Evolutionary conservation across 2,113 vertebrate species (phyloP), one percentile per base, ranked within the genome.

Genomic region (Galeopterus variegatus): DNA sequence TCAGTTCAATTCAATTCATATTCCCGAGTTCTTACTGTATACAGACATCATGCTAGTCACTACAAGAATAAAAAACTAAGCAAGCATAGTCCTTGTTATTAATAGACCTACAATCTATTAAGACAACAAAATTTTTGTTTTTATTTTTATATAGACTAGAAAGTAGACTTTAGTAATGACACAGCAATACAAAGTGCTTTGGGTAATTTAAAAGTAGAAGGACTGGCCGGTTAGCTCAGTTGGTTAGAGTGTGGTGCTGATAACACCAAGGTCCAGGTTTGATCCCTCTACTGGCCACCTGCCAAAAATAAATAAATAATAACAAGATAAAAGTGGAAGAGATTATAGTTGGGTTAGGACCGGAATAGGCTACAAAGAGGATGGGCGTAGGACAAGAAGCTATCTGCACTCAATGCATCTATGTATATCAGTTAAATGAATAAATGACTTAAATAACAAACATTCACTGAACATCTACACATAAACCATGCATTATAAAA

Each of bases 1-100:
- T 95, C 26, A 36, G 69, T 77, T 48, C 14, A 73, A 82, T 50
- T 24, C 33, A 83, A 60, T 45, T 64, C 82, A 58, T 64, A 76
- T 87, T 97, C 48, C 36, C 90, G 60, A 93, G 52, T 62, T 24
- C 60, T 82, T 77, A 83, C 36, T 33, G 7, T 75, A 56, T 14
- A 96, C 11, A 94, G 60, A 41, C 56, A 89, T 52, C 70, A 67
- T 83, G 54, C 77, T 73, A 73, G 52, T 92, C 58, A 54, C 41
- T 89, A 45, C 9, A 77, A 89, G 58, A 94, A 75, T 52, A 56
- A 84, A 88, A 89, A 92, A 52, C 48, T 60, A 88, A 91, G 70
- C 19, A 90, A 81, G 36, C 41, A 80, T 8, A 62, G 62, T 50
- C 64, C 41, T 67, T 76, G 26, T 87, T 75, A 56, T 70, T 93